Evolutionary conservation across 2,888 invertebrate species (phyloP).

Genomic region (Priocnemis perturbator): DNA sequence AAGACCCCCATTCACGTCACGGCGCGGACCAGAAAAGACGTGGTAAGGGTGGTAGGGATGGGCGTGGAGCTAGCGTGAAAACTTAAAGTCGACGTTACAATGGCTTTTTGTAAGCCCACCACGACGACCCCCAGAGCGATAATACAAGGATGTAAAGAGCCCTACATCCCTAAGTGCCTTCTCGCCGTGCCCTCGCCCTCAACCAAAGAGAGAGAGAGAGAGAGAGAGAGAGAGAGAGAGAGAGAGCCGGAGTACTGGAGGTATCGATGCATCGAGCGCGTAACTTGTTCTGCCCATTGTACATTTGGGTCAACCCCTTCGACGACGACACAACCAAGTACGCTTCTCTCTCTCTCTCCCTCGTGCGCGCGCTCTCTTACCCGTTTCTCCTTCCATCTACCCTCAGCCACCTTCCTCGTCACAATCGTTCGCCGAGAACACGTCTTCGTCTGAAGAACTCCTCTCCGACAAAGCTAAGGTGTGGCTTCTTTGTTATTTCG

Average conservation of each 20-base stretch:
- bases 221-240: too few relatives aligned
- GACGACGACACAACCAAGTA: conserved; percentile 17
- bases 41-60: conserved; percentile 7
- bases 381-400: not conserved
- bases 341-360: not conserved
- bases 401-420: conserved; percentile 4
- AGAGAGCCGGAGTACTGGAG: conserved; percentile 8
- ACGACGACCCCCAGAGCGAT: conserved; percentile 48
- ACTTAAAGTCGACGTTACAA: conserved; percentile 64
- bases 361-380: not conserved
- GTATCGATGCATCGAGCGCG: conserved; percentile 41
- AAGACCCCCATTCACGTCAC: conserved; percentile 54
- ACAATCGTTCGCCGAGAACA: conserved; percentile 20
- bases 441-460: conserved; percentile 24
- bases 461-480: conserved; percentile 29
- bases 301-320: conserved; percentile 53
- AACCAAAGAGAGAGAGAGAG: too few relatives aligned
- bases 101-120: conserved; percentile 61
- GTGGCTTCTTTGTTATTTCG: conserved; percentile 49
- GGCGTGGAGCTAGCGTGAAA: conserved; percentile 33
- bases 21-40: conserved; percentile 24
- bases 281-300: conserved; percentile 46
- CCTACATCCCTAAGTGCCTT: conserved; percentile 37
- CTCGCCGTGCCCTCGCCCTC: conserved; percentile 11
- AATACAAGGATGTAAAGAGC: conserved; percentile 51